Evolutionary conservation across 2,888 invertebrate genomes (phyloP), one percentile per base, ranked within the genome.

Genomic region (Thymelicus lineola): DNA sequence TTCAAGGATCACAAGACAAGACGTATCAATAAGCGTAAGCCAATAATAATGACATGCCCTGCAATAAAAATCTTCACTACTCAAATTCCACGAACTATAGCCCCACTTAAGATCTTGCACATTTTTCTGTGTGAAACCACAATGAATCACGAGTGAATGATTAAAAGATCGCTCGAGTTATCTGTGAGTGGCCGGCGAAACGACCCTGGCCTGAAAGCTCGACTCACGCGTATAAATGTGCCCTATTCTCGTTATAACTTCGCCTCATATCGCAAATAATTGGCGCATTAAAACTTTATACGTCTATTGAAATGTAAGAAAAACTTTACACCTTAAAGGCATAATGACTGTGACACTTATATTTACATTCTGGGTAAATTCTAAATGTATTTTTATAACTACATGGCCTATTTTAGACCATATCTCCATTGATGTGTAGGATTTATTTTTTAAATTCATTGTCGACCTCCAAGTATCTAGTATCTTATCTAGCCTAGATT

Each of bases 121-220:
- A 65, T 65, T 58, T 67, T 53, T 53, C 67, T 61, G 67, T 53
- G 50, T 50, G 42, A 53, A 67, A 60, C 67, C 67, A 35, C 60
- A 67, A 67, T 67, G 67, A 67, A 67, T 67, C 67, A 67, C 60
- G 53, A 42, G 53, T 67, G 67, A 68, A 62, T 68, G 61, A 68
- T 68, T 68, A 68, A 68, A 68, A 68, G 68, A 68, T 62, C 68
- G 55, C 61, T 17, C 28, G 63, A 46, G 45, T 71, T 69, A 71
- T 73, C 73, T 59, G 36, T 20, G 42, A 65, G 65, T 66, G 63
- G 62, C 55, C 63, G 69, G 17, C 15, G 15, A 15, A 66, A 14
- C 55, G 73, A 69, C 70, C 70, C 46, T 57, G 57, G 60, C 64
- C 67, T 69, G 60, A 61, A 68, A 68, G 68, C 61, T 57, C 61